Base-by-base conservation (phyloP, 2,797 vertebrate species). In the Diplodus sargus region DNA sequence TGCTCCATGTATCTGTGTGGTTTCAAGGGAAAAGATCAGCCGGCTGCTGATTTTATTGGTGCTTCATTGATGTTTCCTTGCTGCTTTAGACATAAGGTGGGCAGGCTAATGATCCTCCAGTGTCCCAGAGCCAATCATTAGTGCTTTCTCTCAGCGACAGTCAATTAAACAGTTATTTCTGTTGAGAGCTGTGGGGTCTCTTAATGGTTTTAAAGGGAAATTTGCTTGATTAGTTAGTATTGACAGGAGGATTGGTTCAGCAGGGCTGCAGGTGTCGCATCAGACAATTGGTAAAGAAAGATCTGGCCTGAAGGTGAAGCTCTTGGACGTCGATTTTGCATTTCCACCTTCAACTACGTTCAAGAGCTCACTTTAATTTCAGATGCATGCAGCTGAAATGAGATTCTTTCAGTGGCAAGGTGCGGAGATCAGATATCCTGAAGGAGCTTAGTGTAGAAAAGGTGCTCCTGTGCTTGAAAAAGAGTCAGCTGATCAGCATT, bases 91-190 rank as follows among this genome's bases (percentile, higher is more conserved):
- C 69, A 62, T 39, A 60, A 67, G 56, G 52, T 39, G 25, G 18
- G 34, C 52, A 60, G 77, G 42, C 43, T 64, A 76, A 83, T 73
- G 71, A 75, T 71, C 59, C 65, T 20, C 64, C 74, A 71, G 85
- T 72, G 76, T 85, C 79, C 78, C 54, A 45, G 43, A 79, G 78
- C 43, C 73, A 88, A 87, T 90, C 82, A 85, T 89, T 87, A 78
- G 61, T 73, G 77, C 64, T 74, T 85, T 79, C 71, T 78, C 66
- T 84, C 70, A 75, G 62, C n/a, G 16, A 53, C 61, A 61, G 83
- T 86, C 82, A 77, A 88, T 88, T 70, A 76, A 80, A 47, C 53
- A 22, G 54, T 70, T 78, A 57, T 53, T 75, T 45, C 47, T 20
- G 17, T 58, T 52, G 82, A 75, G 67, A 77, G 77, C 81, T 66